Conservation (phyloP, 2,797 vertebrate genomes). For the Acrossocheilus fasciatus region DNA sequence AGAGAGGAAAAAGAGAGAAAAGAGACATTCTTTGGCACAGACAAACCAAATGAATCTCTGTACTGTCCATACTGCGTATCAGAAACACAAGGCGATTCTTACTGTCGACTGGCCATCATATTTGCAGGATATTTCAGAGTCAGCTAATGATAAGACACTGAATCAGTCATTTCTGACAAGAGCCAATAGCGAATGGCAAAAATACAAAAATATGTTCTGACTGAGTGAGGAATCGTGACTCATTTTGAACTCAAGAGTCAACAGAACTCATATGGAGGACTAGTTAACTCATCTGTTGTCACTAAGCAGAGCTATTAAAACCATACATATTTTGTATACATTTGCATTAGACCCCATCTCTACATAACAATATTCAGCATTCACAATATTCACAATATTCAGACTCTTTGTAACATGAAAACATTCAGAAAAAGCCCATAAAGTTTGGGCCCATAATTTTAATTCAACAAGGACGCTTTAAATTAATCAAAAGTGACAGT, state of each 20-base stretch:
- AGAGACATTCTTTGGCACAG: slow-evolving; percentile 43
- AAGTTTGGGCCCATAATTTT: neutral
- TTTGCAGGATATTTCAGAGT: neutral
- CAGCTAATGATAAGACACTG: neutral
- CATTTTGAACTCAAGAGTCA: neutral
- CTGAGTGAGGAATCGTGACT: neutral
- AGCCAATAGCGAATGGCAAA: neutral
- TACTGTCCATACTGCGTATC: slow-evolving; percentile 13
- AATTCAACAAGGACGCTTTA: neutral
- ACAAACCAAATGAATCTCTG: slow-evolving; percentile 39
- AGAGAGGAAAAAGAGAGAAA: slow-evolving; percentile 32
- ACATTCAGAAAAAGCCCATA: neutral
- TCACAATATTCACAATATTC: neutral
- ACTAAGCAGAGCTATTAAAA: neutral
- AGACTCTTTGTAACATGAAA: neutral
- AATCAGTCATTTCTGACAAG: slow-evolving; percentile 13
- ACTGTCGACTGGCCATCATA: neutral
- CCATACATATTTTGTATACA: neutral
- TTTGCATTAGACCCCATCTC: neutral
- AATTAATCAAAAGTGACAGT: neutral
- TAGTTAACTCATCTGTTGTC: neutral
- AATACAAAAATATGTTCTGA: neutral
- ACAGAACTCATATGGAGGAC: neutral
- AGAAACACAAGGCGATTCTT: slow-evolving; percentile 26
- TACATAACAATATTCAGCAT: neutral